Conservation (phyloP, 2,797 vertebrate species). For the Sebastes vulpes region DNA sequence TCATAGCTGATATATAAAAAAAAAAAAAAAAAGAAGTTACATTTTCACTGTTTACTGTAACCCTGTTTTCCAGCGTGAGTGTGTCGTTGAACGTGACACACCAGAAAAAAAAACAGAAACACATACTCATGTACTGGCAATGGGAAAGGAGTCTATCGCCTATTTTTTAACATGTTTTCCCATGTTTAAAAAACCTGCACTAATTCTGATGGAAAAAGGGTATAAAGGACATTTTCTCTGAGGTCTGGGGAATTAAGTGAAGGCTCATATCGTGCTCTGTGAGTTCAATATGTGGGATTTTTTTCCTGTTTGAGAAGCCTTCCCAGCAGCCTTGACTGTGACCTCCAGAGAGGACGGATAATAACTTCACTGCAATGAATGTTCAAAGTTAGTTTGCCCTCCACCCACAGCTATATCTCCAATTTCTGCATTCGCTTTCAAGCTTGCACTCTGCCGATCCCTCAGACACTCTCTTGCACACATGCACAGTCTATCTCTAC, state of each 20-base stretch:
- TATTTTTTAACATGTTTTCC: background rate
- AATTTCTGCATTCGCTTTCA: slow-evolving; percentile 68
- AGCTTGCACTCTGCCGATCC: slow-evolving; percentile 20
- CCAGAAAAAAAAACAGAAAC: background rate
- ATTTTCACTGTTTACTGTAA: background rate
- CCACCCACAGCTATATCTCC: slow-evolving; percentile 72
- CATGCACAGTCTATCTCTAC: slow-evolving; percentile 8
- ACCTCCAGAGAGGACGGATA: slow-evolving; percentile 69
- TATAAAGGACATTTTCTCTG: background rate
- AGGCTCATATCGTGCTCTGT: slow-evolving; percentile 26
- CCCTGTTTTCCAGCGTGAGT: background rate
- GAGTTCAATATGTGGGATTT: slow-evolving; percentile 49
- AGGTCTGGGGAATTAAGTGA: slow-evolving; percentile 29
- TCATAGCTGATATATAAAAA: background rate
- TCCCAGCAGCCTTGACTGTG: slow-evolving; percentile 58
- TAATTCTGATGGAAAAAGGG: background rate
- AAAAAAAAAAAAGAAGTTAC: no score
- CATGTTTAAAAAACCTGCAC: background rate
- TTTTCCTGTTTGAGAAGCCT: slow-evolving; percentile 57
- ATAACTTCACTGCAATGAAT: slow-evolving; percentile 70
- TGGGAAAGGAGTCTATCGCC: background rate
- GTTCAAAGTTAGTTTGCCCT: slow-evolving; percentile 77
- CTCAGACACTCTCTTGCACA: slow-evolving; percentile 12
- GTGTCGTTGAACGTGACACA: background rate
- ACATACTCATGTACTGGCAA: background rate